phyloP scores from a whole-genome alignment of 2,888 invertebrate species.

The Trypoxylon attenuatum region DNA sequence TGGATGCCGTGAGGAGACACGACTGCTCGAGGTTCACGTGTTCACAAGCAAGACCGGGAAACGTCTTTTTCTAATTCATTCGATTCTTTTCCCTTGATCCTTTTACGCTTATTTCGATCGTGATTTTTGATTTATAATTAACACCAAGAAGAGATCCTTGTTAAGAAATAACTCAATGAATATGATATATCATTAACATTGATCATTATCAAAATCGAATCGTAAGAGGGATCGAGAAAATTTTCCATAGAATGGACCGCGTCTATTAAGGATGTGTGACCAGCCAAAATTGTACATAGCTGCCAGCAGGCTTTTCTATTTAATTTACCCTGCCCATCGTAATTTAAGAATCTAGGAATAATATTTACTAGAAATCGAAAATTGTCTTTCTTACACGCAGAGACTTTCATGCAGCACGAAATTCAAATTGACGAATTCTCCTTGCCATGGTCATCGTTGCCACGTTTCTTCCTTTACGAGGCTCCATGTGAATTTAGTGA shows the following conservation, averaged over 20 bases:
- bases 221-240: not conserved
- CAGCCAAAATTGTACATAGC: constrained; percentile 46
- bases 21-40: constrained; percentile 82
- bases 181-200: too few species aligned
- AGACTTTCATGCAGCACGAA: too few species aligned
- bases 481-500: too few species aligned
- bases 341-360: constrained; percentile 30
- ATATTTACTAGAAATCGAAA: too few species aligned
- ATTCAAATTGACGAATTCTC: too few species aligned
- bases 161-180: not conserved
- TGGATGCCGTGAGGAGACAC: constrained; percentile 82
- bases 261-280: too few species aligned
- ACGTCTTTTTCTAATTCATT: constrained; percentile 52
- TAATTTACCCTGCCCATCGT: constrained; percentile 24
- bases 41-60: constrained; percentile 66
- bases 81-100: not conserved
- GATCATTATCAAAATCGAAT: not conserved
- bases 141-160: not conserved
- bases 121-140: not conserved
- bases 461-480: too few species aligned
- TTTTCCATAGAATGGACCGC: too few species aligned
- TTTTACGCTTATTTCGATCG: not conserved
- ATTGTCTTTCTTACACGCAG: too few species aligned
- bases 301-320: constrained; percentile 42
- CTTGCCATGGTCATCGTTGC: too few species aligned